phyloP scores from a whole-genome alignment of 2,797 vertebrate species.

The Sphaeramia orbicularis region DNA sequence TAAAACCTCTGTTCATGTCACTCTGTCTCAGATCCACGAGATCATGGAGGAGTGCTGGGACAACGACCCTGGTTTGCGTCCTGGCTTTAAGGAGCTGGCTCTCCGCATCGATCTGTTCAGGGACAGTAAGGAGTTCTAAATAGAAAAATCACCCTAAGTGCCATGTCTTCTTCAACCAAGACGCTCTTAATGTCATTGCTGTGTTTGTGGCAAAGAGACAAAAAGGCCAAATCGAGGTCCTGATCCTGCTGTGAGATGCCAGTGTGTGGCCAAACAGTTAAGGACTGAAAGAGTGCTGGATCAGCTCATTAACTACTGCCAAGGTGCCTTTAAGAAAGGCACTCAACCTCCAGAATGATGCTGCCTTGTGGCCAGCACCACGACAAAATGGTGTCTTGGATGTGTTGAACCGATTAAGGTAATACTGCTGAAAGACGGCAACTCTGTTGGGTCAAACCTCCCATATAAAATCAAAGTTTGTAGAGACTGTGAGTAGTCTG shows the following conservation, averaged over 20 bases:
- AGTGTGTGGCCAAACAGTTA: constrained; percentile 12
- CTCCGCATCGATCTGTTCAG: constrained; percentile 83
- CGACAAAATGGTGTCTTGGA: constrained; percentile 24
- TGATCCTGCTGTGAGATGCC: constrained; percentile 27
- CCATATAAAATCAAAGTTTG: constrained; percentile 27
- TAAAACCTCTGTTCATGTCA: background rate
- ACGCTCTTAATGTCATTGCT: constrained; percentile 42
- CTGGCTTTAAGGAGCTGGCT: constrained; percentile 83
- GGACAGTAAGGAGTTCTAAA: constrained; percentile 79
- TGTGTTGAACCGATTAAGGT: constrained; percentile 19
- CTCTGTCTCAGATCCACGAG: constrained; percentile 77
- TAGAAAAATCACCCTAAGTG: constrained; percentile 68
- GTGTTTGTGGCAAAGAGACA: constrained; percentile 41
- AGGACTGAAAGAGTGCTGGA: constrained; percentile 34
- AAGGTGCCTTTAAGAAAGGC: constrained; percentile 70
- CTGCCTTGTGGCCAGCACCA: constrained; percentile 16
- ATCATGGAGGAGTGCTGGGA: constrained; percentile 87
- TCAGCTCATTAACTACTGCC: constrained; percentile 60
- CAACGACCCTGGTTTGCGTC: constrained; percentile 76
- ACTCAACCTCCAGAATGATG: constrained; percentile 23
- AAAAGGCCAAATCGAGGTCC: constrained; percentile 21
- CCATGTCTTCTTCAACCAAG: constrained; percentile 38
- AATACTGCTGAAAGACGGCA: constrained; percentile 27
- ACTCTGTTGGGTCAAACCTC: constrained; percentile 17
- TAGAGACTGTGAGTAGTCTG: constrained; percentile 53